These are phyloP conservation scores for Pristionchus japonicus DNA, from an alignment of 2,888 invertebrate genomes.

Conservation along the genomic window DNA sequence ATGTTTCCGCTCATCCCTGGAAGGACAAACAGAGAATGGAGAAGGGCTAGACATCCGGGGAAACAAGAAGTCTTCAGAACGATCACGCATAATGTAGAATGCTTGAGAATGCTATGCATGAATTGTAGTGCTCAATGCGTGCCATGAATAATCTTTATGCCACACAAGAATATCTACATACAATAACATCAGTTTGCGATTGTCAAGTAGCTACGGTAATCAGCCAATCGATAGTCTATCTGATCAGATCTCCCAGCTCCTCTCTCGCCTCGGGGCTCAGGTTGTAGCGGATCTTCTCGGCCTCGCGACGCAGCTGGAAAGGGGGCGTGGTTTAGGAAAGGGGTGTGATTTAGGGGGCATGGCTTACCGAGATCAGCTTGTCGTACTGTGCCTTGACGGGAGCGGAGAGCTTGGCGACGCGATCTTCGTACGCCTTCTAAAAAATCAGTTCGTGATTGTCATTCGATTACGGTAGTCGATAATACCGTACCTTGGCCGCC, in stretches of 20 bases:
- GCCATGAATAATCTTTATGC: background rate
- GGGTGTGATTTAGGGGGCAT: background rate
- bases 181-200: background rate
- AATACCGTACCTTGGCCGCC: background rate
- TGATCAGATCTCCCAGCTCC: slow-evolving; percentile 28
- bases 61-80: no score
- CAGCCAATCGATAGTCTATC: background rate
- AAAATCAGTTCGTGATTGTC: no score
- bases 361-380: slow-evolving; percentile 20
- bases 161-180: background rate
- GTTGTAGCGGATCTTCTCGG: slow-evolving; percentile 36
- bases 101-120: no score
- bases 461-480: background rate
- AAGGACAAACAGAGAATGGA: background rate
- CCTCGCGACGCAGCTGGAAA: slow-evolving; percentile 28
- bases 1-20: background rate
- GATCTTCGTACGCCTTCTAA: slow-evolving; percentile 12
- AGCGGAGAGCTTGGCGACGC: slow-evolving; percentile 23
- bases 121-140: background rate
- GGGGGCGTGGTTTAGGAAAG: background rate
- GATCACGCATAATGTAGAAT: no score
- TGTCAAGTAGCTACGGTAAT: background rate
- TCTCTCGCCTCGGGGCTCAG: slow-evolving; percentile 36
- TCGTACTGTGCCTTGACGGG: slow-evolving; percentile 31
- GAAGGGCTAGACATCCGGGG: background rate